Evolutionary conservation across 2,113 vertebrate species (phyloP), one percentile per base, ranked within the genome.

Genomic region (Peromyscus maniculatus): DNA sequence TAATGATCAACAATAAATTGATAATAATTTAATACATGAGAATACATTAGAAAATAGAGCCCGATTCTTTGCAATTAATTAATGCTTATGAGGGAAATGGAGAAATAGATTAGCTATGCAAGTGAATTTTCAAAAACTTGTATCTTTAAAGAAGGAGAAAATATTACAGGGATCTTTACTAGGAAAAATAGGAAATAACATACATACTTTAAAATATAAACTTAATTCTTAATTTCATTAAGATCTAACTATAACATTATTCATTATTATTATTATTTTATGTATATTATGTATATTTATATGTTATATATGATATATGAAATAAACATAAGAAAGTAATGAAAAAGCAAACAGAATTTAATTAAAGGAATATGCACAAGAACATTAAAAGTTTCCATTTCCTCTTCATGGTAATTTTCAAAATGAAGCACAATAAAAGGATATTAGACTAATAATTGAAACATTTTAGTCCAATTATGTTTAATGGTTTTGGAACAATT

Each of bases 391-490:
- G 12, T 49, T 71, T 74, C 28, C 49, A 72, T 89, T 91, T 92
- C n/a, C n/a, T 17, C 2, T 94, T 96, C 75, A 52, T 96, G 10
- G 11, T 64, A 91, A 92, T 95, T 91, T 96, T 13, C 17, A 33
- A 96, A 74, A 12, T 94, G 31, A 69, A 97, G 49, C 5, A 93
- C 80, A 91, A 95, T 67, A 93, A 94, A 97, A 96, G 19, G 1
- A 91, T 55, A 67, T 55, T 77, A 87, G 59, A 79, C 95, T 96
- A 97, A 94, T 93, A 96, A 92, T 84, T 91, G 91, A 86, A 94
- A 94, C 28, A 91, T 91, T 97, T 93, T 57, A 93, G 89, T 80
- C 66, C 96, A 97, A 95, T 93, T 98, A 96, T 83, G 88, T 89
- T 95, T 96, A 97, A 88, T 89, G 21, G 94, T 0, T 66, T 95